Conservation (phyloP, 1,140 invertebrate species). For the Harlomillsia oculata region DNA sequence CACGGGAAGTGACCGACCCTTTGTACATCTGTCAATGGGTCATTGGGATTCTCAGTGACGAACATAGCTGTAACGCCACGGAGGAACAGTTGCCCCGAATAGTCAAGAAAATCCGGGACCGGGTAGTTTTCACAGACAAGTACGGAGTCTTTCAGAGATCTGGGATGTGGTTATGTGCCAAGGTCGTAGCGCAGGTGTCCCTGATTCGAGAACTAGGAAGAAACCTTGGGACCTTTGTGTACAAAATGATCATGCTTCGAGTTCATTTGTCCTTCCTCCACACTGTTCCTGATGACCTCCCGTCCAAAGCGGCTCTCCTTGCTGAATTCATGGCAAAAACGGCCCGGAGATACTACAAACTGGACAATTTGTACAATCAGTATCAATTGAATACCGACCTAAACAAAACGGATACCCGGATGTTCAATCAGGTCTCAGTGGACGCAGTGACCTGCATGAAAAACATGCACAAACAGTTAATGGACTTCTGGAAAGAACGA, state of each 20-base stretch:
- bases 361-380: too few relatives aligned
- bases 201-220: constrained; percentile 3
- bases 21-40: constrained; percentile 9
- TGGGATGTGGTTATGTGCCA: constrained; percentile 18
- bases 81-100: not conserved
- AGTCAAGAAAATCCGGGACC: constrained; percentile 19
- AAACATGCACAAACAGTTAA: not conserved
- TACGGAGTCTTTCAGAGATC: constrained; percentile 10
- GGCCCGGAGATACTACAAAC: constrained; percentile 3
- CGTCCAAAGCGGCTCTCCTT: not conserved
- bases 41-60: not conserved
- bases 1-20: constrained; percentile 4
- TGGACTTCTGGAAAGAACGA: too few relatives aligned
- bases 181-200: constrained; percentile 13
- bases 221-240: not conserved
- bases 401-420: too few relatives aligned
- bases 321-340: constrained; percentile 13
- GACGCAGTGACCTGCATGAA: not conserved
- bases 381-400: too few relatives aligned
- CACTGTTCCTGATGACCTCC: too few relatives aligned
- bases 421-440: not conserved
- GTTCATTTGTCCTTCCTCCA: not conserved
- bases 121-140: constrained; percentile 7
- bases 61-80: not conserved
- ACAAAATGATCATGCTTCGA: constrained; percentile 15